These are phyloP conservation scores for Dendroctonus ponderosae DNA, from an alignment of 1,140 invertebrate species.

Conservation along the genomic window DNA sequence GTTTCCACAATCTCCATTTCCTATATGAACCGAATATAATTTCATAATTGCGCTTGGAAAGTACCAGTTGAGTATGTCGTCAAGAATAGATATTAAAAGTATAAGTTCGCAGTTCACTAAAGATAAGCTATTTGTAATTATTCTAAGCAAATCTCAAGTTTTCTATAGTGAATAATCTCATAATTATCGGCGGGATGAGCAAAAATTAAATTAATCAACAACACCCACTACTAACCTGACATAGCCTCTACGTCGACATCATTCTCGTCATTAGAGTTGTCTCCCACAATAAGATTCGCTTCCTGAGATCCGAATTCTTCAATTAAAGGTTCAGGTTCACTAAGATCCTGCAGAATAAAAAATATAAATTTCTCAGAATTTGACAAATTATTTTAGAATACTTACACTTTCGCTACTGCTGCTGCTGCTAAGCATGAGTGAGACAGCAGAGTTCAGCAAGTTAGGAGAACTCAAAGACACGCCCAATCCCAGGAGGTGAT, in stretches of 20 bases:
- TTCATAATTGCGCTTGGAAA: too few relatives aligned
- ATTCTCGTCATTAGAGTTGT: slow-evolving; percentile 50
- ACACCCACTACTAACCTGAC: slow-evolving; percentile 60
- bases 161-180: too few relatives aligned
- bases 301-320: slow-evolving; percentile 56
- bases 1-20: slow-evolving; percentile 36
- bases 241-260: slow-evolving; percentile 68
- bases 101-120: too few relatives aligned
- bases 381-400: slow-evolving; percentile 2
- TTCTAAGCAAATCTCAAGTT: too few relatives aligned
- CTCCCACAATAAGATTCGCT: slow-evolving; percentile 50
- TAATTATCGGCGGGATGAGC: too few relatives aligned
- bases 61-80: too few relatives aligned
- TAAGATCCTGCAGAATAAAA: slow-evolving; percentile 60
- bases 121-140: too few relatives aligned
- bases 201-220: too few relatives aligned
- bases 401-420: slow-evolving; percentile 52
- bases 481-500: slow-evolving; percentile 41
- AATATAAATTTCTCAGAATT: neutral
- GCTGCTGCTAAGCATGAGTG: slow-evolving; percentile 52
- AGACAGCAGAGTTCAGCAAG: slow-evolving; percentile 46
- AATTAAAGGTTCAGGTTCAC: slow-evolving; percentile 65
- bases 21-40: slow-evolving; percentile 1
- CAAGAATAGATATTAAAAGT: too few relatives aligned
- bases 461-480: slow-evolving; percentile 50